Evolutionary conservation across 1,140 invertebrate species (phyloP).

Genomic region (Diuraphis noxia): DNA sequence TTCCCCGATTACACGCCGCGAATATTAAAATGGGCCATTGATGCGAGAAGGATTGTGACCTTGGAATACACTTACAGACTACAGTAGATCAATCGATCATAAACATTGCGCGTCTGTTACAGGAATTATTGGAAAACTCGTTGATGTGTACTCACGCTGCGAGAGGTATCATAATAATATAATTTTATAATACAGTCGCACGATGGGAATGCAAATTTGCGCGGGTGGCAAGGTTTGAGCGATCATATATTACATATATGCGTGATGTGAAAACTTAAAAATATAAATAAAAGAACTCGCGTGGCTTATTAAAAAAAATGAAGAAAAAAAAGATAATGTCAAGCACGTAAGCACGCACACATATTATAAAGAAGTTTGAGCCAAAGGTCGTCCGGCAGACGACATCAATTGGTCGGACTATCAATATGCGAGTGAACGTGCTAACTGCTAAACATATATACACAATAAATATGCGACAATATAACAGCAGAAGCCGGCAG

Average conservation of each 20-base stretch:
- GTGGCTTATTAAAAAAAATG: background rate
- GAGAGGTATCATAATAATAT: background rate
- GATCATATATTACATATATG: background rate
- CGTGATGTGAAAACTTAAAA: constrained; percentile 1
- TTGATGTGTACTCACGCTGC: background rate
- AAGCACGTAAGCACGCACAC: background rate
- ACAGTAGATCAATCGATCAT: background rate
- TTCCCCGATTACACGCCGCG: no score
- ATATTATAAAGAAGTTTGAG: background rate
- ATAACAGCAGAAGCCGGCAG: background rate
- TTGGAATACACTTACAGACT: background rate
- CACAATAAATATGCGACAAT: no score
- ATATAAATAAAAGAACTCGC: background rate
- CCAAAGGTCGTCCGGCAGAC: background rate
- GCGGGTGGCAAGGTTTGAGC: background rate
- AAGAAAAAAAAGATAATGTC: background rate
- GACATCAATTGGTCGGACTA: background rate
- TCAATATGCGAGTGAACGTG: background rate
- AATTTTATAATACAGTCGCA: no score
- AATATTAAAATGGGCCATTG: background rate
- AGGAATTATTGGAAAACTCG: background rate
- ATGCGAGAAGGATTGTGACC: background rate
- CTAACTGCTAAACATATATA: background rate
- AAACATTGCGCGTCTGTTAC: background rate
- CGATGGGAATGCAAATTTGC: background rate